Conservation (phyloP, 2,113 vertebrate genomes). For the Patagioenas fasciata region DNA sequence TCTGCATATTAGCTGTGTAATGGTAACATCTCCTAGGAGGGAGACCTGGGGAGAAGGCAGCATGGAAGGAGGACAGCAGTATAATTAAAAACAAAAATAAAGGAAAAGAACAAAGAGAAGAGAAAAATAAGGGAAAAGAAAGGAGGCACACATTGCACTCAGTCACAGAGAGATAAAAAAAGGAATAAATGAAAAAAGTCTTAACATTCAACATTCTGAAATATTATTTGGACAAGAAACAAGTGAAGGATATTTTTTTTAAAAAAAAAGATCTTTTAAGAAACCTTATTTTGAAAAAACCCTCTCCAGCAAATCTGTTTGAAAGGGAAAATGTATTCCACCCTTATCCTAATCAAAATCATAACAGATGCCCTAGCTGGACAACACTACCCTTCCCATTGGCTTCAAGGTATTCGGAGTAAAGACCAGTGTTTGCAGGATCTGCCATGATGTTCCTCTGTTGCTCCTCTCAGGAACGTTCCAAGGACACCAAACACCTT, state of each 20-base stretch:
- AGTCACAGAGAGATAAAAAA: not conserved
- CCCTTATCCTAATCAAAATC: not conserved
- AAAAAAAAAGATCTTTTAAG: not conserved
- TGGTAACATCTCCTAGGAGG: not conserved
- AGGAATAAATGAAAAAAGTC: not conserved
- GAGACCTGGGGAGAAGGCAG: not conserved
- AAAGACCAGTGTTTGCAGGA: not conserved
- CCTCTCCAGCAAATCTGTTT: not conserved
- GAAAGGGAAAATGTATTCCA: not conserved
- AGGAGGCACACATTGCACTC: not conserved
- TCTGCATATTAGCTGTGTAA: not conserved
- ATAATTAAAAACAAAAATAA: not conserved
- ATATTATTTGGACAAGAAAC: not conserved
- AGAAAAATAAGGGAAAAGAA: not conserved
- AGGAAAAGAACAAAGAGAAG: not conserved
- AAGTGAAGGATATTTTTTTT: not conserved
- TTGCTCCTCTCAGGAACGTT: not conserved
- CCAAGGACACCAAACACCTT: not conserved
- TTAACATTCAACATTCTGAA: not conserved
- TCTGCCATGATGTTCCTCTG: not conserved
- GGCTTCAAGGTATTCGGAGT: not conserved
- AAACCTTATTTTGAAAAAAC: not conserved
- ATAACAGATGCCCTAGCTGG: not conserved
- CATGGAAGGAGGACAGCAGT: not conserved
- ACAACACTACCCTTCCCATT: not conserved